A percentile compares a stretch with the other conserved stretches of the same genome.
These are phyloP conservation scores for Pseudochaenichthys georgianus DNA, from an alignment of 2,797 vertebrate genomes.

Conservation along the genomic window DNA sequence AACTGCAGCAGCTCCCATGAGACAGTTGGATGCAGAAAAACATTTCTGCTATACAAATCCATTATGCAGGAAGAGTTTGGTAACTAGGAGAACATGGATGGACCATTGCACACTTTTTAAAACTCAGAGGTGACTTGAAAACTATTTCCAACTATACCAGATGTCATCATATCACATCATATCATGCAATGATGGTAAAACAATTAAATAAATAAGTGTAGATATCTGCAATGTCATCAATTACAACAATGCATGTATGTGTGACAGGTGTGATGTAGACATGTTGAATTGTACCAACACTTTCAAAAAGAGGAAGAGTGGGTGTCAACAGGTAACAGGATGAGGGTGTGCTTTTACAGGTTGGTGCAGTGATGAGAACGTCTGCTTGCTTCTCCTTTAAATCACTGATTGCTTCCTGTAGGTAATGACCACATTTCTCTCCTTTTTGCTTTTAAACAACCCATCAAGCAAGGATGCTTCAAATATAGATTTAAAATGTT, in stretches of 20 bases:
- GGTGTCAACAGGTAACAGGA: background rate
- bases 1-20: constrained; percentile 6
- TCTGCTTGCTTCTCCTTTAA: background rate
- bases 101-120: constrained; percentile 1
- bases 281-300: background rate
- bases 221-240: background rate
- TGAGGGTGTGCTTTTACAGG: background rate
- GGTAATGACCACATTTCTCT: background rate
- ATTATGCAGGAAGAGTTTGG: background rate
- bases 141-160: too few species aligned
- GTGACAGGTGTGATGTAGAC: background rate
- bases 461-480: background rate
- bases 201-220: background rate
- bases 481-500: background rate
- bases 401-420: background rate
- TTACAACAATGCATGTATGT: background rate
- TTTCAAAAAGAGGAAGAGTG: background rate
- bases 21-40: constrained; percentile 2
- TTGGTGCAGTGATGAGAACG: background rate
- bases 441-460: background rate
- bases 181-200: too few species aligned
- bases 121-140: background rate
- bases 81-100: background rate
- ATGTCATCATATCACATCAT: too few species aligned
- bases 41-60: background rate